Base-by-base conservation (phyloP, 2,888 invertebrate species). In the Papilio gigon region DNA sequence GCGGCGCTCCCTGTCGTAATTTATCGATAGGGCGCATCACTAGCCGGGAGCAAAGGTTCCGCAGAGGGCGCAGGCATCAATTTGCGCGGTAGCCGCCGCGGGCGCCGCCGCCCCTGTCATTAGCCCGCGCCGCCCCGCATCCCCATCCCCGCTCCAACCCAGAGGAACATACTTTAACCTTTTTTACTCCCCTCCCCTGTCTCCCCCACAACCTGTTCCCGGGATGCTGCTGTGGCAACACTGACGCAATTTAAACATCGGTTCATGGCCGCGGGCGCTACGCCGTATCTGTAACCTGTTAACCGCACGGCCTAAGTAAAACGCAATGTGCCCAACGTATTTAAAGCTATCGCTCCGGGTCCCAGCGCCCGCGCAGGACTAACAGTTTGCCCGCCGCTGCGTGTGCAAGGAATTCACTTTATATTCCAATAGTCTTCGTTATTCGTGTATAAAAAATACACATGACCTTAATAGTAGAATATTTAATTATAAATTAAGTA, bases 31-130 rank as follows among this genome's bases (percentile, higher is more conserved):
- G 76, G 84, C 81, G 81, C 91, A 90, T 90, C 91, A 89, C 91
- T 91, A 84, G 89, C 89, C 88, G 89, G 89, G 90, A 90, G 90
- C 89, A 89, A 89, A 90, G 91, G 91, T 90, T 87, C 86, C 81
- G 79, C 80, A 83, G 85, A 86, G 90, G 90, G 89, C 88, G 87
- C 88, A 88, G 84, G 89, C 91, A 91, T 90, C 91, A 91, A 91
- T 91, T 91, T 91, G 89, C 89, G 87, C 91, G 80, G 91, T 90
- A 92, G 91, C 91, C 73, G 90, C 90, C 90, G 86, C 88, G 86
- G 90, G 91, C 90, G 89, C 91, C 87, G 86, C 90, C 89, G 89
- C 91, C 90, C 89, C 90, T 89, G 89, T 90, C 90, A 90, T 90
- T 90, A 90, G 83, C 83, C 86, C 84, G 73, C 77, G 73, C 77